Evolutionary conservation across 1,140 invertebrate species (phyloP).

Genomic region (Aleiodes sp.): DNA sequence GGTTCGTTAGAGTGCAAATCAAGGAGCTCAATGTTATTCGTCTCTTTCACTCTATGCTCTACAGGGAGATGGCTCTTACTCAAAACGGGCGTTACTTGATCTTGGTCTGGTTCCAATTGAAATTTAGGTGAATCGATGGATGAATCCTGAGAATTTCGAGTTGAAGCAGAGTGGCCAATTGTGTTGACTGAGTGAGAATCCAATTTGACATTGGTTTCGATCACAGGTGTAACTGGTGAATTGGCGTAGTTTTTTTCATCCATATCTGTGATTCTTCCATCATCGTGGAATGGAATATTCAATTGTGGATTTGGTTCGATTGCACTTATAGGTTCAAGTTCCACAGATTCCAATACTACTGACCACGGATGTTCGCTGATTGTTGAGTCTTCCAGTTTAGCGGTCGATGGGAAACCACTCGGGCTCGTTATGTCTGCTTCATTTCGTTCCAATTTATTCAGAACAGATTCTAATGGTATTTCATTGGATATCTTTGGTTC

Average conservation of each 20-base stretch:
- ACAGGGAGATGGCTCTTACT: background rate
- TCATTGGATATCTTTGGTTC: background rate
- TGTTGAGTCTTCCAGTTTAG: background rate
- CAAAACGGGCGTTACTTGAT: constrained; percentile 20
- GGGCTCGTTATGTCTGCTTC: background rate
- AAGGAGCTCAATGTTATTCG: background rate
- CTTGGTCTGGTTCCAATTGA: constrained; percentile 20
- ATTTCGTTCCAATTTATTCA: background rate
- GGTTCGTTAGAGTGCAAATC: background rate
- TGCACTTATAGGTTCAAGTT: background rate
- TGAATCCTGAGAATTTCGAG: constrained; percentile 15
- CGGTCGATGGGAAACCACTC: background rate
- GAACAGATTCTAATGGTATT: background rate
- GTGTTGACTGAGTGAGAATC: constrained; percentile 6
- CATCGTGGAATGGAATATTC: background rate
- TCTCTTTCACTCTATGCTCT: background rate
- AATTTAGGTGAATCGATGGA: constrained; percentile 15
- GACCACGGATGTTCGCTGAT: background rate
- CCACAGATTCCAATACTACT: background rate
- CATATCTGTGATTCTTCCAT: background rate
- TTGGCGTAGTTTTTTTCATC: background rate
- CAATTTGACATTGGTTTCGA: constrained; percentile 19
- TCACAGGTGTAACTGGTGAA: background rate
- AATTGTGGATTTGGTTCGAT: background rate
- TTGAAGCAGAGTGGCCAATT: background rate